Percentiles rank a stretch among this genome's conserved stretches.
Evolutionary conservation across 1,140 invertebrate genomes (phyloP).

Genomic region (Panagrolaimus sp.): DNA sequence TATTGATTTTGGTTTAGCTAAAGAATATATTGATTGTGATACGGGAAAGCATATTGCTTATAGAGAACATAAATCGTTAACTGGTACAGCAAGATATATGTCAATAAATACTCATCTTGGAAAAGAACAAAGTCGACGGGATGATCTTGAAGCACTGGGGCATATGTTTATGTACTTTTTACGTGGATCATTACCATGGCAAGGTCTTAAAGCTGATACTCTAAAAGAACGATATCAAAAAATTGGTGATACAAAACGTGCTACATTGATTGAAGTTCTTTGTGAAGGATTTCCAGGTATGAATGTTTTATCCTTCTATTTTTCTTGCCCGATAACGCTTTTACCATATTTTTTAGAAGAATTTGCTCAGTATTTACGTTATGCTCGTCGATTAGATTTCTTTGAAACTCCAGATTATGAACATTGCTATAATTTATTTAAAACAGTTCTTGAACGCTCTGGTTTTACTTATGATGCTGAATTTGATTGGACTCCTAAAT

Average conservation of each 20-base stretch:
- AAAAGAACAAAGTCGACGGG: conserved; percentile 97
- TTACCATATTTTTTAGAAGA: conserved; percentile 60
- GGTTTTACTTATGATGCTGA: conserved; percentile 58
- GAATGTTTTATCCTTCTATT: not conserved
- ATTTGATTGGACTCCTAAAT: conserved; percentile 58
- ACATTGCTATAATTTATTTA: conserved; percentile 66
- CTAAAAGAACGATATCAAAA: conserved; percentile 99
- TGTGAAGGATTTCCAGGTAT: conserved; percentile 89
- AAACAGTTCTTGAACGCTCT: conserved; percentile 52
- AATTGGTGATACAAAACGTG: conserved; percentile 97
- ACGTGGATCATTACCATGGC: conserved; percentile 95
- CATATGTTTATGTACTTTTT: conserved; percentile 99
- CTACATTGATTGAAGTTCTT: conserved; percentile 89
- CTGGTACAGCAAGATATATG: conserved; percentile 93
- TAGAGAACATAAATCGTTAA: conserved; percentile 98
- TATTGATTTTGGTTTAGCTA: conserved; percentile 96
- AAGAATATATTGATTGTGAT: conserved; percentile 99
- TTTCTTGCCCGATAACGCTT: too few relatives aligned
- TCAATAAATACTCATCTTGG: conserved; percentile 99
- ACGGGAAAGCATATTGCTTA: conserved; percentile 83
- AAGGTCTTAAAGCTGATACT: conserved; percentile 97
- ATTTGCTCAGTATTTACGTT: conserved; percentile 91
- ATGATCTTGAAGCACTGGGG: conserved; percentile 96
- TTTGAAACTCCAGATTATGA: conserved; percentile 99
- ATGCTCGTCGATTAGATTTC: conserved; percentile 93